Base-by-base conservation (phyloP, 2,797 vertebrate species). In the Cyprinodon diabolis region DNA sequence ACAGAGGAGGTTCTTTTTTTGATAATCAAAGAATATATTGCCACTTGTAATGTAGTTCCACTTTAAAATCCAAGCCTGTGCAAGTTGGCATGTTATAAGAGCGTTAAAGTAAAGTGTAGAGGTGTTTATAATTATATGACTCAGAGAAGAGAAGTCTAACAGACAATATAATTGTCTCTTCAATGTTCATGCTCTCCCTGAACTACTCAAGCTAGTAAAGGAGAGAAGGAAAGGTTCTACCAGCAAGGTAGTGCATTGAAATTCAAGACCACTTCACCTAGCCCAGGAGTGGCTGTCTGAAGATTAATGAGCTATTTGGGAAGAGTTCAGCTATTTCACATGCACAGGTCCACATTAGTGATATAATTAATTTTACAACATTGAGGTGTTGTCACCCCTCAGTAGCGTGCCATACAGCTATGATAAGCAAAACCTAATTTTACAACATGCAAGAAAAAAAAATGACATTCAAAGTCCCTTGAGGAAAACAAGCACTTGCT, bases 341-440 rank as follows among this genome's bases (percentile, higher is more conserved):
- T 89, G 92, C 92, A 90, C 87, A 77, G 90, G 90, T 94, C 91
- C 90, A 94, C 89, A 91, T 94, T 94, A 92, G 93, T 92, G 91
- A 92, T 94, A 92, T 94, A 96, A 97, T 96, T 96, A 96, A 96
- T 96, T 97, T 97, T 94, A 95, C 94, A 96, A 94, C 92, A 95
- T 84, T 66, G 87, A 85, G 91, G 91, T 95, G 96, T 95, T 96
- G 94, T 95, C 87, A 84, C 93, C 91, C 85, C 89, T 78, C 77
- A 87, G 83, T 93, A 78, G 85, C 30, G 3, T 87, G 87, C 87
- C 93, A 91, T 86, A 83, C 67, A 90, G 82, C 90, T 91, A 91
- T 93, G 94, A 95, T 95, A 96, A 96, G 90, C 94, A 91, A 93
- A 94, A 82, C 90, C 95, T 96, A 96, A 97, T 97, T 96, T 97